A percentile compares a stretch with the other conserved stretches of the same genome.
Evolutionary conservation across 2,797 vertebrate genomes (phyloP).

Genomic region (Melanotaenia parkinsoni): DNA sequence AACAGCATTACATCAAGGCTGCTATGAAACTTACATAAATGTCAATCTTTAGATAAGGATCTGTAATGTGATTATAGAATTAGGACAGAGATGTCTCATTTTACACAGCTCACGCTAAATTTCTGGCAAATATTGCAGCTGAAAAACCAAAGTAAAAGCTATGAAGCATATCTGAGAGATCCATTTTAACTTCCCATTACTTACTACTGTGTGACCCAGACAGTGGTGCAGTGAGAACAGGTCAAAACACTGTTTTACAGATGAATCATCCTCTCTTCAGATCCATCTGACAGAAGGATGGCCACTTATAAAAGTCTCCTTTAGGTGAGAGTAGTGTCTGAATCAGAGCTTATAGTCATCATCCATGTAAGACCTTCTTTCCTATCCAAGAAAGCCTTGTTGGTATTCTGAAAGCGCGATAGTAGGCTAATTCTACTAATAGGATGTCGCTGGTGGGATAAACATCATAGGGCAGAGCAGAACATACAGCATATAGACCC

Average conservation of each 20-base stretch:
- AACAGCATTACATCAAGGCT: background rate
- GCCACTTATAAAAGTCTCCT: conserved; percentile 56
- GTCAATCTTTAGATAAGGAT: conserved; percentile 28
- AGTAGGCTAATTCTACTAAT: conserved; percentile 71
- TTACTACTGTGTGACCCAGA: conserved; percentile 56
- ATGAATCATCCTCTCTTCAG: conserved; percentile 64
- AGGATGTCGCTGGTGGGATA: conserved; percentile 72
- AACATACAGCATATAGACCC: conserved; percentile 67
- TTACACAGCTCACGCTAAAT: conserved; percentile 8
- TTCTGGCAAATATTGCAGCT: conserved; percentile 8
- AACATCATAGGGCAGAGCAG: conserved; percentile 74
- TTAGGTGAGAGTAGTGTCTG: conserved; percentile 38
- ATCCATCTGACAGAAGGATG: conserved; percentile 53
- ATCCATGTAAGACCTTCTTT: conserved; percentile 40
- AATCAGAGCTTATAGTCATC: conserved; percentile 49
- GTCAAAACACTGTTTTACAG: conserved; percentile 61
- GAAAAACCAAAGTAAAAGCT: conserved; percentile 19
- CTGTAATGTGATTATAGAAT: conserved; percentile 40
- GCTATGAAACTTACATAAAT: conserved; percentile 13
- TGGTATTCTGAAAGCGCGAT: conserved; percentile 60
- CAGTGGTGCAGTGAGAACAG: conserved; percentile 50
- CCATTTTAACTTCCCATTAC: conserved; percentile 47
- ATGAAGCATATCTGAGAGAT: conserved; percentile 20
- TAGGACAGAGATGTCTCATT: conserved; percentile 29
- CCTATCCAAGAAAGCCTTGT: conserved; percentile 41